Base-by-base conservation (phyloP, 2,113 vertebrate species). In the Coptodon bakossiorum region DNA sequence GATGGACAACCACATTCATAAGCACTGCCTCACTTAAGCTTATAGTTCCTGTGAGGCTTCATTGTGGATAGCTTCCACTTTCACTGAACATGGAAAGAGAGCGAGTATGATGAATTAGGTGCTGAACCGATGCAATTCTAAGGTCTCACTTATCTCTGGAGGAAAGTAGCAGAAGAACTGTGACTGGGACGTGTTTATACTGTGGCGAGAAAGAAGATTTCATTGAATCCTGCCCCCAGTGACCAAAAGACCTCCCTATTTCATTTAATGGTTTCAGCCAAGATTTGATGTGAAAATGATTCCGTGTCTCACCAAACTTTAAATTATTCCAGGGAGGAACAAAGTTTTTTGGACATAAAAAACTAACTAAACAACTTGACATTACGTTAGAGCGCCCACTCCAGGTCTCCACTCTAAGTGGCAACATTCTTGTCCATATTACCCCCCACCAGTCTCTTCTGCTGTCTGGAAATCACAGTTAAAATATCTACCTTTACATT, bases 141-240 rank as follows among this genome's bases (percentile, higher is more conserved):
- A 13, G 31, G 2, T 36, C 34, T 66, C 61, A 66, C 61, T 31
- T 66, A 36, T 38, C 61, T 66, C 61, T 66, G 34, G 61, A 66
- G 61, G 6, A 13, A 12, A 66, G 61, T 13, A n/a, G 61, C 61
- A 38, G 61, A n/a, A 63, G 6, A 66, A 38, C 61, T 38, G 61
- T 0, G 17, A 38, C 61, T 66, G 61, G 34, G 34, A 66, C 0
- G 6, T n/a, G 61, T 66, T 38, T 66, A 5, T 38, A 66, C 61
- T 38, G 61, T 66, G 61, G 31, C 3, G 4, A 38, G 61, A 66
- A 66, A 66, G 17, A 66, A 66, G 6, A 66, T 66, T 12, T n/a
- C 3, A 66, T n/a, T 66, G 10, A 66, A 66, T 66, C 59, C 59
- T 38, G 34, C 6, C 61, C 34, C 6, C 6, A 38, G 61, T 66